Conservation (phyloP, 2,888 invertebrate genomes). For the Leistus spinibarbis region DNA sequence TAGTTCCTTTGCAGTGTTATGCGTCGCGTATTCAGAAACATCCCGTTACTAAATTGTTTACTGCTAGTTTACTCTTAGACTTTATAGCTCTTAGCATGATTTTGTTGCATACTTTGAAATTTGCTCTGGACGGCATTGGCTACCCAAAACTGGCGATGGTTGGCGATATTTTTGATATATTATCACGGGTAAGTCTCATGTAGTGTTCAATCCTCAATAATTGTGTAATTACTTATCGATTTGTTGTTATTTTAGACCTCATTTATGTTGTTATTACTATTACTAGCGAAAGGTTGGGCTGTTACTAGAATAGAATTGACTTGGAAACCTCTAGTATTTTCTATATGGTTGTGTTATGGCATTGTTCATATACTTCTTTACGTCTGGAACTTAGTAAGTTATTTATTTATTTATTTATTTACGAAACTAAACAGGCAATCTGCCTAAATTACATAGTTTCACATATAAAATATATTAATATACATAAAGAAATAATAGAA, state of each 20-base stretch:
- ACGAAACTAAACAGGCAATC: too few species aligned
- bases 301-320: conserved; percentile 89
- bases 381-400: conserved; percentile 93
- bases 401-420: conserved; percentile 13
- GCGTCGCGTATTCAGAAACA: conserved; percentile 88
- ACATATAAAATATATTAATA: too few species aligned
- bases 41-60: conserved; percentile 89
- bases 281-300: conserved; percentile 97
- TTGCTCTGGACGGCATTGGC: conserved; percentile 89
- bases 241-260: conserved; percentile 71
- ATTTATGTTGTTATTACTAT: conserved; percentile 88
- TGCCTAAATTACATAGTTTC: too few species aligned
- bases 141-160: conserved; percentile 80
- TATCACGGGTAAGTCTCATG: conserved; percentile 75
- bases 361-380: conserved; percentile 90
- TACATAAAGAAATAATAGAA: too few species aligned
- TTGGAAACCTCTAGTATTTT: conserved; percentile 82
- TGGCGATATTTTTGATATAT: conserved; percentile 91
- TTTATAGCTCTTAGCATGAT: conserved; percentile 86
- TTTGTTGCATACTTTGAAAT: conserved; percentile 86
- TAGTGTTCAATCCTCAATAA: conserved; percentile 28
- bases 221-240: conserved; percentile 27
- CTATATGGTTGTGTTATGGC: conserved; percentile 91
- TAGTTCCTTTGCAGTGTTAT: conserved; percentile 89
- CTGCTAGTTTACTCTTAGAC: conserved; percentile 83